Evolutionary conservation across 2,113 vertebrate species (phyloP).

Genomic region (Sander lucioperca): DNA sequence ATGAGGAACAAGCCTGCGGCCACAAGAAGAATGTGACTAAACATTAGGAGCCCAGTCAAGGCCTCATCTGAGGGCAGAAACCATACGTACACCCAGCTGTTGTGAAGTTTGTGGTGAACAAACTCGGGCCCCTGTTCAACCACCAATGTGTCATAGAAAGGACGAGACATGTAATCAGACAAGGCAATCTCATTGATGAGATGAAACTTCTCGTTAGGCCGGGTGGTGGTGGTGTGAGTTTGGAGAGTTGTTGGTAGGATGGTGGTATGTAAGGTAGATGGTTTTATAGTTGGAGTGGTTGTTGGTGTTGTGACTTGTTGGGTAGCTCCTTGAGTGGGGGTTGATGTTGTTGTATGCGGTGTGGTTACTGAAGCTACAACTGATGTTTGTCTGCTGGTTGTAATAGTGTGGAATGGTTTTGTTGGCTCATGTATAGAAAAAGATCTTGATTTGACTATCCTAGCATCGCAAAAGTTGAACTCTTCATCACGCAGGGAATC

Average conservation of each 20-base stretch:
- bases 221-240: neutral
- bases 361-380: neutral
- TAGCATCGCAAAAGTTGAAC: constrained; percentile 53
- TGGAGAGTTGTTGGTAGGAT: neutral
- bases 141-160: constrained; percentile 68
- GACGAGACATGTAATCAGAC: neutral
- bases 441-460: neutral
- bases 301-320: neutral
- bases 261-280: neutral
- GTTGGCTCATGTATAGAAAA: neutral
- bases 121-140: constrained; percentile 72
- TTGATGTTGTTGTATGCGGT: neutral
- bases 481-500: constrained; percentile 59
- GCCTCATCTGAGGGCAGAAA: constrained; percentile 83
- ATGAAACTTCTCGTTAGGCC: neutral
- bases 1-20: constrained; percentile 68
- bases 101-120: constrained; percentile 83
- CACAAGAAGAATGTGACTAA: constrained; percentile 74
- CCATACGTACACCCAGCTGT: constrained; percentile 89
- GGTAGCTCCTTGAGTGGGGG: neutral
- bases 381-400: neutral
- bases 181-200: neutral
- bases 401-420: neutral
- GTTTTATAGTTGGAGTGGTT: neutral
- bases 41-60: constrained; percentile 76